phyloP scores from a whole-genome alignment of 2,797 vertebrate genomes.

The Perodicticus potto region DNA sequence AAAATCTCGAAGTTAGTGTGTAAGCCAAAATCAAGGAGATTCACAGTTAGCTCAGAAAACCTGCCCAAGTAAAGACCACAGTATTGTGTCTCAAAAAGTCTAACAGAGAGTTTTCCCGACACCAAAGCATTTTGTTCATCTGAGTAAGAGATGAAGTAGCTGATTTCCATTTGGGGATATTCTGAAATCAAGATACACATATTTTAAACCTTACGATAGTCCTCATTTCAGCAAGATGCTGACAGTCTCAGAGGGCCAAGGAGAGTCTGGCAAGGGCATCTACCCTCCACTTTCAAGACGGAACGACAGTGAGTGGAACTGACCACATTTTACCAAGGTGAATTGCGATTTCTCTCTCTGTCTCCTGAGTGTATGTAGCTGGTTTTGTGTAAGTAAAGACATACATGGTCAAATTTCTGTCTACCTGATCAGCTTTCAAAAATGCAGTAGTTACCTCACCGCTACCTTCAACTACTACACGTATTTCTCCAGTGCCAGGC shows the following conservation, averaged over 20 bases:
- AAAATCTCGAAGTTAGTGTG: background rate
- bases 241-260: background rate
- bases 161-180: background rate
- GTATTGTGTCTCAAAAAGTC: background rate
- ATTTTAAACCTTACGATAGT: background rate
- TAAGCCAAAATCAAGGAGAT: background rate
- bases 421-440: conserved; percentile 38
- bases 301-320: background rate
- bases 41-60: conserved; percentile 30
- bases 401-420: background rate
- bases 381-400: background rate
- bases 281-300: background rate
- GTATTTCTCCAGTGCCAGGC: background rate
- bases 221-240: background rate
- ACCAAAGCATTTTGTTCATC: background rate
- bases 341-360: background rate
- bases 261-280: background rate
- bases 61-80: background rate
- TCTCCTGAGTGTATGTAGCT: background rate
- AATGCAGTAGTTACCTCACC: background rate
- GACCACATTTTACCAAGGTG: background rate
- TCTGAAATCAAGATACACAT: background rate
- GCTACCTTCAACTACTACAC: background rate
- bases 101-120: background rate
- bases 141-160: background rate